Base-by-base conservation (phyloP, 1,140 invertebrate species). In the Danaus plexippus region DNA sequence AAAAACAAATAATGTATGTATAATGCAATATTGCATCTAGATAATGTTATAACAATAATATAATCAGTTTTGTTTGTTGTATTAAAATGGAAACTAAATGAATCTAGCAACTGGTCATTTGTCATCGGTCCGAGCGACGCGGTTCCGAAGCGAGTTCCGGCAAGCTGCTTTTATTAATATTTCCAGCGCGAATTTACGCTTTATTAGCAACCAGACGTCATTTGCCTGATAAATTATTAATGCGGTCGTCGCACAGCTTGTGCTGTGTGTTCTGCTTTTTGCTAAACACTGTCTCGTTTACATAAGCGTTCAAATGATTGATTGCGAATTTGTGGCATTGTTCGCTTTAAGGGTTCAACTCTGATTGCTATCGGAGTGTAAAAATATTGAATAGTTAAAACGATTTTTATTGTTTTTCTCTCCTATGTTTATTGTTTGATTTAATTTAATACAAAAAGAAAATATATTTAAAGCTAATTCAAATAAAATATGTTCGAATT, bases 141-240 rank as follows among this genome's bases (percentile, higher is more conserved):
- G 68, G 69, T 69, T 61, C 66, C 70, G 65, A 65, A 57, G 55
- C 73, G 65, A 69, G 78, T 79, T 77, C 76, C 76, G 74, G 64
- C 80, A 83, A 70, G 73, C 73, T 75, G 82, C 83, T 86, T 82
- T 86, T 86, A 86, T 86, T 86, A 84, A 86, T 86, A 86, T 86
- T 84, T 84, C 79, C 80, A 82, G 69, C 69, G 71, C 71, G 77
- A 82, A 78, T 84, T 80, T 69, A 66, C 77, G 82, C 79, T 84
- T 84, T 84, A 86, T 86, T 86, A 83, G 80, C 78, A 80, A 83
- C 83, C 83, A 83, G 74, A 73, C 78, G 83, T 86, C 83, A 84
- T 81, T 71, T 62, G 80, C 73, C 78, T 83, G 81, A 86, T 86
- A 86, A 86, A 84, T 86, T 86, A 86, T 86, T 84, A 84, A 86